phyloP scores from a whole-genome alignment of 2,888 invertebrate genomes.

The Schrankia costaestrigalis region DNA sequence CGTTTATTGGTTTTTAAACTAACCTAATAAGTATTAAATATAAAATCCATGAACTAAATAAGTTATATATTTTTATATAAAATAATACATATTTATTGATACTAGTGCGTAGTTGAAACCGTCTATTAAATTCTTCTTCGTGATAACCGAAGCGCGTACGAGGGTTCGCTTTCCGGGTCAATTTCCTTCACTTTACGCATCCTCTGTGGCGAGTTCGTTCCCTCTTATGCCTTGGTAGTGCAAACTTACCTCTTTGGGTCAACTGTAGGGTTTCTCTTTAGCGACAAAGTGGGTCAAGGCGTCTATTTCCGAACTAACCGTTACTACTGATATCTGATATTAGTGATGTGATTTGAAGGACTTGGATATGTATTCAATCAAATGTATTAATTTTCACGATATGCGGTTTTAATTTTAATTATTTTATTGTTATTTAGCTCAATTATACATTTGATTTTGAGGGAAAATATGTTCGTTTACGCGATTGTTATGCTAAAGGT shows the following conservation, averaged over 20 bases:
- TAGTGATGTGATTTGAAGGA: constrained; percentile 12
- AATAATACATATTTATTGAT: not conserved
- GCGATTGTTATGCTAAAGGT: too few relatives aligned
- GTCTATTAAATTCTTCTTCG: constrained; percentile 23
- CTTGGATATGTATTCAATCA: too few relatives aligned
- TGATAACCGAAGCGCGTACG: constrained; percentile 12
- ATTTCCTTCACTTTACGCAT: constrained; percentile 36
- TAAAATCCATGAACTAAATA: too few relatives aligned
- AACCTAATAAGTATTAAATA: too few relatives aligned
- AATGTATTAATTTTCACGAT: too few relatives aligned
- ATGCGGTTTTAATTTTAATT: too few relatives aligned
- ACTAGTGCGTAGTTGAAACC: constrained; percentile 9
- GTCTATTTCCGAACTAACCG: constrained; percentile 29
- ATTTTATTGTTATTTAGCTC: too few relatives aligned
- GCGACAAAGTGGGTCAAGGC: constrained; percentile 34
- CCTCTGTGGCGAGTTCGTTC: constrained; percentile 16
- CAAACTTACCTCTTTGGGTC: constrained; percentile 26
- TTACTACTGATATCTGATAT: too few relatives aligned
- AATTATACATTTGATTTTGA: too few relatives aligned
- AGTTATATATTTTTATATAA: not conserved
- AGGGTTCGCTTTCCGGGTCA: constrained; percentile 33
- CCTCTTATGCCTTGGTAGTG: constrained; percentile 22
- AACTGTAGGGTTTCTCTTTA: constrained; percentile 14
- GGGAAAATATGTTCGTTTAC: too few relatives aligned
- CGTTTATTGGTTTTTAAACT: too few relatives aligned